Evolutionary conservation across 2,888 invertebrate species (phyloP).

Genomic region (Spialia ferax): DNA sequence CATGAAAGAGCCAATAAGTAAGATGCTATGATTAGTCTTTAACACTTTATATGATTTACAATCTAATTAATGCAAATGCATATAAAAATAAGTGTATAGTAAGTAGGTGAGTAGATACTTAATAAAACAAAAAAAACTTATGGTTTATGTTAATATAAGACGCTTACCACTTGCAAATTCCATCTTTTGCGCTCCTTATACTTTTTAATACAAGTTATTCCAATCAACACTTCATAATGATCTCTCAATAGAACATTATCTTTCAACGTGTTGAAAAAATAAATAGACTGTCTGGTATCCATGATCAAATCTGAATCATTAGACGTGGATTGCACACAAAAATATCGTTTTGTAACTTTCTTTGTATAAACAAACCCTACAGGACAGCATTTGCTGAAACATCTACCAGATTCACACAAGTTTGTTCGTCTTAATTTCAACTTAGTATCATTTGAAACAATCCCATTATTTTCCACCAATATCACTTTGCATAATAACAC

Average conservation of each 20-base stretch:
- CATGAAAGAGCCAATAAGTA: too few relatives aligned
- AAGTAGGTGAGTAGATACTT: too few relatives aligned
- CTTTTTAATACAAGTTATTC: constrained; percentile 45
- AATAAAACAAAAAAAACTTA: too few relatives aligned
- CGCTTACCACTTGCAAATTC: constrained; percentile 47
- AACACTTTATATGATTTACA: too few relatives aligned
- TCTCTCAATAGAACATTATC: constrained; percentile 39
- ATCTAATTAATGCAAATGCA: too few relatives aligned
- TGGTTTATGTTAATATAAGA: neutral
- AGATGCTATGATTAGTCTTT: too few relatives aligned
- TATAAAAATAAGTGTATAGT: too few relatives aligned
- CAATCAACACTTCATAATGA: constrained; percentile 42
- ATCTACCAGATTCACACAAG: constrained; percentile 46
- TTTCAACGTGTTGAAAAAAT: constrained; percentile 17
- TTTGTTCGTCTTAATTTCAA: constrained; percentile 43
- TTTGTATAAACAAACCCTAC: constrained; percentile 49
- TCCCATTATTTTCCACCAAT: neutral
- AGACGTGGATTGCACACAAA: constrained; percentile 33
- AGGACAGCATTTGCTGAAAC: constrained; percentile 63
- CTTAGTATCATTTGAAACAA: constrained; percentile 38
- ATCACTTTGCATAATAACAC: neutral
- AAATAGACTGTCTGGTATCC: neutral
- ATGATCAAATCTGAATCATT: neutral
- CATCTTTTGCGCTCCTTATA: constrained; percentile 42
- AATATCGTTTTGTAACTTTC: constrained; percentile 27